Evolutionary conservation across 2,113 vertebrate genomes (phyloP), one percentile per base, ranked within the genome.

Genomic region (Coryphaenoides rupestris): DNA sequence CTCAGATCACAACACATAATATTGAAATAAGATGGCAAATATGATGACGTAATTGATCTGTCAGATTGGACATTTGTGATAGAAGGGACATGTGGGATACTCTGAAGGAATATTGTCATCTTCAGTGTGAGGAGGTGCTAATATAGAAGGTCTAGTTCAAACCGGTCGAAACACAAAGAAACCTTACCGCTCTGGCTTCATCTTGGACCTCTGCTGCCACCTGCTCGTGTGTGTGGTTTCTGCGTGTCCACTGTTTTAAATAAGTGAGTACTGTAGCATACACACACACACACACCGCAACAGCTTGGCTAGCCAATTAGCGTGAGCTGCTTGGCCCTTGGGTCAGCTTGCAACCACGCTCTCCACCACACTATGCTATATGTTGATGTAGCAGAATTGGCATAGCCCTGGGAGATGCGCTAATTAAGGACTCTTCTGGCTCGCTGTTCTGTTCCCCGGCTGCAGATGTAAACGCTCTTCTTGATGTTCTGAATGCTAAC

Each of bases 181-280:
- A 7, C 33, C 9, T 40, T n/a, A 40, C 33, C 33, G 47, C 47
- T 49, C 47, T 16, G 17, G 3, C 17, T 49, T 49, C 17, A 50
- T 50, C 47, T 50, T 50, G 47, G 47, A 60, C 65, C 74, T 85
- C 23, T 85, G 68, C 78, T 88, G 79, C 77, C 88, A 81, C 82
- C 89, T 87, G 70, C 65, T 74, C 85, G 7, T 53, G 72, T 86
- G 79, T 82, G 52, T 3, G 3, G 55, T 49, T 68, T 82, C 81
- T 87, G 74, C 84, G 83, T 81, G 70, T 85, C 84, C 80, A 87
- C 78, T 65, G 70, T 61, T 52, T 28, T 12, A 33, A 72, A 54
- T 22, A 55, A 54, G 53, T 55, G 59, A 75, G 74, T 70, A 63
- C 60, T 70, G 56, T 21, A 71, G 62, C n/a, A 70, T 16, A 14